Evolutionary conservation across 2,888 invertebrate genomes (phyloP), one percentile per base, ranked within the genome.

Genomic region (Drosophila picticornis): DNA sequence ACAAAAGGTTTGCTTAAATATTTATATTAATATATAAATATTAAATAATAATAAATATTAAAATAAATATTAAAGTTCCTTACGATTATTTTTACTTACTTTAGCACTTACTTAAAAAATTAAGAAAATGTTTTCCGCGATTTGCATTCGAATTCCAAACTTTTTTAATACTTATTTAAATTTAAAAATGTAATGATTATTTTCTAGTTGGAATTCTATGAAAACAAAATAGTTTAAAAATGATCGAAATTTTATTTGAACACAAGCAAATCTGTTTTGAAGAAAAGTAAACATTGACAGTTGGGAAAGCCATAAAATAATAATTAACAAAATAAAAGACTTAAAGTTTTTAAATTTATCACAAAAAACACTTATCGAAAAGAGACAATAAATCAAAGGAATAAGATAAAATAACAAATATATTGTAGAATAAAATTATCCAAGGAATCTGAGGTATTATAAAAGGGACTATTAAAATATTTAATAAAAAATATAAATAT

Each of bases 351-450:
- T 1, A 22, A 5, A 40, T 1, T 4, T 4, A 22, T n/a, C 2
- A n/a, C 1, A 22, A 40, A n/a, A n/a, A n/a, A 10, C n/a, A 4
- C 38, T 0, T 38, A 5, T 4, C 11, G 40, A 40, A 40, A 22
- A 40, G 2, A 40, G 40, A n/a, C 4, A 0, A 11, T 5, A 40
- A 40, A n/a, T 40, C n/a, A n/a, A n/a, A 40, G 40, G 1, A n/a
- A 10, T n/a, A 10, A 0, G n/a, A 4, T n/a, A 4, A 40, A 22
- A 11, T 2, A 4, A 11, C 2, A 22, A 0, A 11, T 5, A 22
- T 22, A 43, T 11, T 1, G 0, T 2, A 22, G 2, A 43, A 5
- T 43, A 5, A 11, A 22, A 43, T 38, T 19, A 38, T 7, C 2
- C 19, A 19, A 6, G 36, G 36, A 16, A 36, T 36, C 0, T 0